These are phyloP conservation scores for Pogonognathellus flavescens DNA, from an alignment of 1,140 invertebrate genomes.

Conservation along the genomic window DNA sequence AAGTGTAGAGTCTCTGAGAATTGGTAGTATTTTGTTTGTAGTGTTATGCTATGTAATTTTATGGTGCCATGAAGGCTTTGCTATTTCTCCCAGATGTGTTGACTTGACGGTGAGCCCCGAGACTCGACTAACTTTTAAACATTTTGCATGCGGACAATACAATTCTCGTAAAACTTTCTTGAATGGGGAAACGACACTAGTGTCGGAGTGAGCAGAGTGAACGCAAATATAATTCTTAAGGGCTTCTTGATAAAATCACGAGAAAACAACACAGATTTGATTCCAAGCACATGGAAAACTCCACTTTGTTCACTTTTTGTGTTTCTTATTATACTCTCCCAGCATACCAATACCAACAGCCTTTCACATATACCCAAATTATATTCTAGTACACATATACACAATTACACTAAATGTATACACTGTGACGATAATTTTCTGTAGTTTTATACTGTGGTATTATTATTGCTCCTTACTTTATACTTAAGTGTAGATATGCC, in stretches of 20 bases:
- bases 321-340: background rate
- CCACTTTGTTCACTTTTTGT: background rate
- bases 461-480: background rate
- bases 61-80: slow-evolving; percentile 22
- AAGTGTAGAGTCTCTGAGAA: background rate
- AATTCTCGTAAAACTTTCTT: slow-evolving; percentile 33
- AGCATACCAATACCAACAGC: background rate
- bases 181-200: background rate
- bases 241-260: slow-evolving; percentile 32
- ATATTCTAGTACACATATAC: too few species aligned
- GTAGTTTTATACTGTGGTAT: background rate
- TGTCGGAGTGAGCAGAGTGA: background rate
- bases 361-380: background rate
- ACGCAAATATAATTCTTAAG: slow-evolving; percentile 32
- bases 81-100: slow-evolving; percentile 37
- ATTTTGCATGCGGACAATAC: slow-evolving; percentile 39
- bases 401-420: too few species aligned
- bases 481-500: too few species aligned
- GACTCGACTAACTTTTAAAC: slow-evolving; percentile 22
- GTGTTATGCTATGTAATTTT: slow-evolving; percentile 39
- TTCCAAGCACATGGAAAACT: background rate
- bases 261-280: slow-evolving; percentile 21
- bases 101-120: background rate
- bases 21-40: background rate
- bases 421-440: background rate